Percentiles rank a stretch among this genome's conserved stretches.
Conservation (phyloP, 2,888 invertebrate species). For the Sesia apiformis region DNA sequence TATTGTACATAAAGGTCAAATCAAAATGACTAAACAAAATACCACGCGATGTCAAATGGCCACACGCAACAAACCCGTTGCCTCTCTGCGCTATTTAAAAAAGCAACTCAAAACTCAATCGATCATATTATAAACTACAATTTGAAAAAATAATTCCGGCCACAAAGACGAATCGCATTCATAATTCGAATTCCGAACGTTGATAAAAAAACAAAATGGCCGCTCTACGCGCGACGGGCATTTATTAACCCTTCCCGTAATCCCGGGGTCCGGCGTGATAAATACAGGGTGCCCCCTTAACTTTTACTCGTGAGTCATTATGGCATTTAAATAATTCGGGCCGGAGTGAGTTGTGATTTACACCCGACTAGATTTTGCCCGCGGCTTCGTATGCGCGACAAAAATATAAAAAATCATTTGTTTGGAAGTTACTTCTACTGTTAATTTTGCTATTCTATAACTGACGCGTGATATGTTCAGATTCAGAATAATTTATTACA, state of each 20-base stretch:
- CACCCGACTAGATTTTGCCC: conserved; percentile 8
- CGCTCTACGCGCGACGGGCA: conserved; percentile 36
- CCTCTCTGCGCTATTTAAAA: conserved; percentile 1
- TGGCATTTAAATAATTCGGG: conserved; percentile 72
- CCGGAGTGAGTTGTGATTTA: conserved; percentile 52
- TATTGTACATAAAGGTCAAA: too few relatives aligned
- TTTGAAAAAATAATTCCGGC: conserved; percentile 24
- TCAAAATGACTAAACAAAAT: too few relatives aligned
- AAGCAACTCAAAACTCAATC: conserved; percentile 15
- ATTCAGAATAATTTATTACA: too few relatives aligned
- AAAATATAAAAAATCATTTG: too few relatives aligned
- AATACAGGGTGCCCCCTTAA: conserved; percentile 53
- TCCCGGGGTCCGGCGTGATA: conserved; percentile 56
- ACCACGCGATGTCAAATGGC: conserved; percentile 7
- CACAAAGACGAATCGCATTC: conserved; percentile 46
- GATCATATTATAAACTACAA: conserved; percentile 21
- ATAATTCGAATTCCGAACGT: conserved; percentile 57
- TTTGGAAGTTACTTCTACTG: too few relatives aligned
- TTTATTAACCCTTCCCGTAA: conserved; percentile 64
- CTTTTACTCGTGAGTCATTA: conserved; percentile 68
- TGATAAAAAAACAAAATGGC: conserved; percentile 62
- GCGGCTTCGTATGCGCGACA: background rate
- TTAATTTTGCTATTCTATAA: too few relatives aligned
- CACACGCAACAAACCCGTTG: conserved; percentile 14
- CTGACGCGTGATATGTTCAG: too few relatives aligned